Conservation (phyloP, 2,797 vertebrate genomes). For the Platalea minor region DNA sequence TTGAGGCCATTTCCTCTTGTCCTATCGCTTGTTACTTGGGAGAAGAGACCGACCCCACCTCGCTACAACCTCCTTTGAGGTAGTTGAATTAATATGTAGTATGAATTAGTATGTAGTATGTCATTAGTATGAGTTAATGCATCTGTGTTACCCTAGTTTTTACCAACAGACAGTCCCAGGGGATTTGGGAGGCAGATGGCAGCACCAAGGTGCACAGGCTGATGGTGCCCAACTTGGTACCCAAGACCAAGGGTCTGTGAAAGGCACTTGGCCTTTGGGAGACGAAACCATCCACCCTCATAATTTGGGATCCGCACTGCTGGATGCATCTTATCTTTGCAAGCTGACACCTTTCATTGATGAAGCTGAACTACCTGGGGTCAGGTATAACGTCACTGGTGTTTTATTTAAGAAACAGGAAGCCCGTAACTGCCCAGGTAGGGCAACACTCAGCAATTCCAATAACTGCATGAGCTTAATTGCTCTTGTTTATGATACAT, state of each 20-base stretch:
- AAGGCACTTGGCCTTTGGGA: neutral
- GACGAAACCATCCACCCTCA: neutral
- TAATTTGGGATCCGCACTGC: neutral
- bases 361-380: neutral
- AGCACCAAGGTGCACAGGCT: neutral
- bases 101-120: no score
- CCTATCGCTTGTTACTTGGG: no score
- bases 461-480: neutral
- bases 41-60: no score
- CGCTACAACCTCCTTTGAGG: no score
- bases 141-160: neutral
- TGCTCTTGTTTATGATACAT: accelerated
- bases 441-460: neutral
- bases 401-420: neutral
- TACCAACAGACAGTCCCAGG: neutral
- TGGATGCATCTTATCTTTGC: neutral
- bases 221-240: neutral
- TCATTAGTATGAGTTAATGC: neutral
- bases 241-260: no score
- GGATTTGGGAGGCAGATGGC: neutral
- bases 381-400: neutral
- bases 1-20: no score
- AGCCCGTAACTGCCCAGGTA: neutral
- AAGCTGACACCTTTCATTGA: neutral
- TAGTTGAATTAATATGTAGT: no score